Evolutionary conservation across 2,113 vertebrate species (phyloP).

Genomic region (Steatornis caripensis): DNA sequence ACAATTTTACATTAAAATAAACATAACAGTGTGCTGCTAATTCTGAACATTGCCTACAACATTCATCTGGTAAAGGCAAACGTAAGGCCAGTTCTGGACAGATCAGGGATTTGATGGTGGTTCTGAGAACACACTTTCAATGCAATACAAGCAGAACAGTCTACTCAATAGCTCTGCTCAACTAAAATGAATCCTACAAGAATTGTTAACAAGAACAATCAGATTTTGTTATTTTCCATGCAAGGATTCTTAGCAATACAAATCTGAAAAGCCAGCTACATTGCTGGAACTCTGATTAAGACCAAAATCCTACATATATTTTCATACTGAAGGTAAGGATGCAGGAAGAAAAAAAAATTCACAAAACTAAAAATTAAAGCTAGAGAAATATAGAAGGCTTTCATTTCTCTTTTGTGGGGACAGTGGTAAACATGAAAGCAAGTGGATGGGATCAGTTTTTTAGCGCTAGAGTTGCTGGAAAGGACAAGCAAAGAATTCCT

Average conservation of each 20-base stretch:
- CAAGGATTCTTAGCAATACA: background rate
- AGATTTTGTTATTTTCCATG: background rate
- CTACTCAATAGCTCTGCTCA: background rate
- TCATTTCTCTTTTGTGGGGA: background rate
- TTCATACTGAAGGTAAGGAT: background rate
- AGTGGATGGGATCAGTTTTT: background rate
- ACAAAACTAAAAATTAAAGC: background rate
- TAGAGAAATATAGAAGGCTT: background rate
- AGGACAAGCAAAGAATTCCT: background rate
- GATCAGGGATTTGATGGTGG: rapidly evolving
- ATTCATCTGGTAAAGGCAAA: background rate
- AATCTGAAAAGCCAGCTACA: background rate
- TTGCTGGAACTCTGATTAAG: background rate
- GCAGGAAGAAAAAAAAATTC: background rate
- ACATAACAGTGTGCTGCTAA: background rate
- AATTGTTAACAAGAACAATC: background rate
- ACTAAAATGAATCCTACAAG: background rate
- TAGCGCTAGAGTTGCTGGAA: background rate
- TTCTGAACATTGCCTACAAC: background rate
- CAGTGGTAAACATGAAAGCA: background rate
- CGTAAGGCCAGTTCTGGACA: background rate
- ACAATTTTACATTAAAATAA: background rate
- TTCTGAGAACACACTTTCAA: background rate
- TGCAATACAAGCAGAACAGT: background rate
- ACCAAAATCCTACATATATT: background rate